Base-by-base conservation (phyloP, 2,113 vertebrate genomes). In the Theristicus caerulescens region DNA sequence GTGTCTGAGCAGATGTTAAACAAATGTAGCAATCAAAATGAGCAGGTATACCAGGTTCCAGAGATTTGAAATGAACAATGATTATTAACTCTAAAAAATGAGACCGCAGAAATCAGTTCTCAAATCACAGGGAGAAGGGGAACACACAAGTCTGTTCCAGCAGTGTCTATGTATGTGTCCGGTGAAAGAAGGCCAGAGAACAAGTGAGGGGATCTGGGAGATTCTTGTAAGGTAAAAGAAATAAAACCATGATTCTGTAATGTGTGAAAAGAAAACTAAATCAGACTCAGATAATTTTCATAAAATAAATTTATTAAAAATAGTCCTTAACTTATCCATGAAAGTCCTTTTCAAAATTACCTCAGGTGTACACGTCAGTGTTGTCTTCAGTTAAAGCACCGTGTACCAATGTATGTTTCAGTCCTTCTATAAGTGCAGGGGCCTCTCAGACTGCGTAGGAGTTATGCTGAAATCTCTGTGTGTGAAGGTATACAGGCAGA, bases 371-470 rank as follows among this genome's bases (percentile, higher is more conserved):
- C 9, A 1, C 4, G 11, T 42, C n/a, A 16, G 12, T 6, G 2
- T 66, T 40, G 46, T 26, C 40, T 62, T 38, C 10, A 10, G 42
- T 8, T 36, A 13, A 31, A 58, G 57, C 64, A 6, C 27, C 1
- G 0, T 6, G 21, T 24, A 9, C 40, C 10, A 3, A 5, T 4
- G 21, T 7, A 4, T 19, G 24, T 32, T 59, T 42, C 38, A 19
- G 62, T 13, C 38, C 46, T n/a, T 8, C 40, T 24, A 26, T 16
- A 32, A 34, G 36, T 19, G 36, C 11, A 26, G 36, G 47, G 55
- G 7, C 15, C 40, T 24, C 6, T 6, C 4, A 14, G 13, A 4
- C 20, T 21, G 47, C 2, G 1, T 1, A 16, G 61, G 61, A 49
- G 36, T 15, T 31, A 5, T 14, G 47, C 34, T 34, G 76, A 24